Base-by-base conservation (phyloP, 1,140 invertebrate species). In the Drosophila cardini region DNA sequence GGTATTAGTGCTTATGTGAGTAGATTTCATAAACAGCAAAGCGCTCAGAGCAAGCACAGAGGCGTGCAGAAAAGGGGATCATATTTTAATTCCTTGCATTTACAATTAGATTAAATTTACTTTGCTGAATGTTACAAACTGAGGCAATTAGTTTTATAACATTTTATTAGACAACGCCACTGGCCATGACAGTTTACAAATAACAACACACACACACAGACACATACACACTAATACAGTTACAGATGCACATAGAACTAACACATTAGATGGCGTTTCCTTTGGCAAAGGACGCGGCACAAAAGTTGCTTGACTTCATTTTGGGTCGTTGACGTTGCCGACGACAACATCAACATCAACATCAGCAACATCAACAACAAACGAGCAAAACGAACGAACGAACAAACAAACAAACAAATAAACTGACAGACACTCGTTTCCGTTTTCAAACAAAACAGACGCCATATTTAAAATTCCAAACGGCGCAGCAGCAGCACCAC, bases 401-500 rank as follows among this genome's bases (percentile, higher is more conserved):
- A 55, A 38, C 32, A 60, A 65, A 65, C 71, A 69, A 89, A 58
- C 84, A 87, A 89, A 75, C 79, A 87, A 89, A 84, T 84, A 84
- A 90, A 78, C 84, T 84, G 85, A 89, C 84, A 89, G 84, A 89
- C 84, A 89, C 80, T 89, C 84, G 84, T 84, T 89, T 89, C 84
- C 84, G 84, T 80, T 89, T 89, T 89, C 84, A 89, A 89, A 89
- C 84, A 89, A 89, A 89, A 72, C 84, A 89, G 84, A 89, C 84
- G 84, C 84, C 84, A 89, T 89, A 89, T 89, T 89, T 89, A 89
- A 89, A 89, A 89, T 90, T 90, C 84, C 84, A 62, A 89, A 80
- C 80, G 70, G 70, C 52, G 40, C 68, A 76, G 21, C 73, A 62
- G 21, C 38, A 65, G 34, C 26, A 73, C 16, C 48, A 56, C 18